Percentiles rank a stretch among this genome's conserved stretches.
Evolutionary conservation across 2,888 invertebrate genomes (phyloP).

Genomic region (Pemphredon lugubris): DNA sequence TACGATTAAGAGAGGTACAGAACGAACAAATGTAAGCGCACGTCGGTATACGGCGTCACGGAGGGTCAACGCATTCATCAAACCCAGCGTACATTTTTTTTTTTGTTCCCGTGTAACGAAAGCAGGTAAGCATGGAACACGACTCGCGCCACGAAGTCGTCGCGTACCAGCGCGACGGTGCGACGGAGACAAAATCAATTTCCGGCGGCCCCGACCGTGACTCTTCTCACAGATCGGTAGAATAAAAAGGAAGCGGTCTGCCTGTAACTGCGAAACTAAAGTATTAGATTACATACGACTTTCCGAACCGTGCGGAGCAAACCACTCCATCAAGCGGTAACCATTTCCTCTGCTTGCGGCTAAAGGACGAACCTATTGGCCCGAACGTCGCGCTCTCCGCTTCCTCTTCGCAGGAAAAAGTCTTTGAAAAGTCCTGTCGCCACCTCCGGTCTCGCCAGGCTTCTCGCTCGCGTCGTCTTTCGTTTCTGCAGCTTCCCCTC

Average conservation of each 20-base stretch:
- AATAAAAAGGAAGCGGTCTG: constrained; percentile 43
- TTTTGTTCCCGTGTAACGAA: too few relatives aligned
- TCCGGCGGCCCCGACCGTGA: constrained; percentile 22
- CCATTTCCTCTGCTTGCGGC: constrained; percentile 55
- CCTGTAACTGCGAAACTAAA: constrained; percentile 32
- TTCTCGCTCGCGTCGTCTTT: constrained; percentile 52
- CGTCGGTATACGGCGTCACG: too few relatives aligned
- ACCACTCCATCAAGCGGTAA: constrained; percentile 39
- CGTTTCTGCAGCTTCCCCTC: constrained; percentile 33
- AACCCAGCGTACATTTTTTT: too few relatives aligned
- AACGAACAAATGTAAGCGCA: too few relatives aligned
- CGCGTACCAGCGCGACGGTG: neutral
- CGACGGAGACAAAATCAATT: constrained; percentile 30
- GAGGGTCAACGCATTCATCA: too few relatives aligned
- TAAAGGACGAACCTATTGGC: constrained; percentile 41
- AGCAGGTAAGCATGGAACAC: too few relatives aligned
- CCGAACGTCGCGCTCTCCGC: constrained; percentile 31
- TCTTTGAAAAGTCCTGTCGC: constrained; percentile 52
- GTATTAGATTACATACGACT: constrained; percentile 54
- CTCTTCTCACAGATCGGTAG: constrained; percentile 34
- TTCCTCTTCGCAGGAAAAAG: constrained; percentile 41
- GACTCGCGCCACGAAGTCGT: too few relatives aligned
- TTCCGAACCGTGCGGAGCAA: constrained; percentile 33
- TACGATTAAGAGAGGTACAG: too few relatives aligned
- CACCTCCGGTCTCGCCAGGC: constrained; percentile 36